A percentile compares a stretch with the other conserved stretches of the same genome.
Conservation (phyloP, 2,797 vertebrate genomes). For the Anableps anableps region DNA sequence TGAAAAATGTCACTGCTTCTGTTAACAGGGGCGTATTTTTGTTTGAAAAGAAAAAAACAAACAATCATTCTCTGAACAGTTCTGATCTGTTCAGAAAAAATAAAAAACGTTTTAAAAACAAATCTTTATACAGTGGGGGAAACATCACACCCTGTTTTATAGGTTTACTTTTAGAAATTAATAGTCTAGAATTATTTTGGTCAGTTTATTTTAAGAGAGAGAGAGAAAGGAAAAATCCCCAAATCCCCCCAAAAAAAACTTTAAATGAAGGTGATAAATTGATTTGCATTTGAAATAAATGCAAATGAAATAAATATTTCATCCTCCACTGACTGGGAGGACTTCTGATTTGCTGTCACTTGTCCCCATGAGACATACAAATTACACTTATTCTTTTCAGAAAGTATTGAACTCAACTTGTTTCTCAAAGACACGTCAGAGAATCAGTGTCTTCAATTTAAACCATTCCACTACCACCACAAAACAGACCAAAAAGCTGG, state of each 20-base stretch:
- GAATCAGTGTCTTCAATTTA: neutral
- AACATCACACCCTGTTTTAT: neutral
- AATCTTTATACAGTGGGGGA: neutral
- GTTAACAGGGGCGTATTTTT: neutral
- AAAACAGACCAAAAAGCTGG: too few species aligned
- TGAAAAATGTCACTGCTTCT: neutral
- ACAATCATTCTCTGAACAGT: neutral
- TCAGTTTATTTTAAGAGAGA: neutral
- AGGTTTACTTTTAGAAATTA: neutral
- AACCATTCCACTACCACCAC: too few species aligned
- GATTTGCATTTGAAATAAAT: neutral
- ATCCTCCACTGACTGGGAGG: neutral
- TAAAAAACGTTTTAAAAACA: neutral
- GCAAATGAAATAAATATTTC: neutral
- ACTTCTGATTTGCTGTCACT: neutral
- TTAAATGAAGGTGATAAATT: neutral
- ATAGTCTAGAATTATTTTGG: neutral
- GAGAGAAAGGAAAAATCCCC: too few species aligned
- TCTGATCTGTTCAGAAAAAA: neutral
- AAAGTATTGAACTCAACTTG: neutral
- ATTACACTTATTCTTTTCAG: neutral
- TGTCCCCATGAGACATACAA: neutral
- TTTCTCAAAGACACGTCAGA: neutral
- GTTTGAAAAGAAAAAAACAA: too few species aligned
- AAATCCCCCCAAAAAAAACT: too few species aligned